Evolutionary conservation across 2,888 invertebrate genomes (phyloP).

Genomic region (Eustalomyia histrio): DNA sequence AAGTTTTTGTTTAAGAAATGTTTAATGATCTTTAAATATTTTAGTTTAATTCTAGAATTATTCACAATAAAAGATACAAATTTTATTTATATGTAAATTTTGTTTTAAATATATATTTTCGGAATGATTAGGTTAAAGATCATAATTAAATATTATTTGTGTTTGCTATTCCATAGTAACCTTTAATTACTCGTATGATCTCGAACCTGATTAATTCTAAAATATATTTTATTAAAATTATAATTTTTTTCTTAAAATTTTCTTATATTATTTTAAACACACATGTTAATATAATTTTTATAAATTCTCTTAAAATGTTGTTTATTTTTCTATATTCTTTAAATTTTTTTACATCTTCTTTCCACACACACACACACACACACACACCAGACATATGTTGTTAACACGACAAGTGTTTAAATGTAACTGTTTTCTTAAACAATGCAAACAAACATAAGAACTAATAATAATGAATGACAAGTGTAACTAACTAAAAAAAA

Average conservation of each 20-base stretch:
- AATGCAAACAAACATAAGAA: conserved; percentile 58
- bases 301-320: not conserved
- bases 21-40: not conserved
- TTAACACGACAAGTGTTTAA: conserved; percentile 59
- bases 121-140: no score
- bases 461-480: conserved; percentile 56
- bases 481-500: conserved; percentile 38
- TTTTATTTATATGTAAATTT: no score
- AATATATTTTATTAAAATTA: no score
- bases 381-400: conserved; percentile 47
- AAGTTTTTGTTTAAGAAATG: not conserved
- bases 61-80: no score
- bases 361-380: not conserved
- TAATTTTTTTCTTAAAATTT: not conserved
- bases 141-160: no score
- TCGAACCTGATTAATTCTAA: no score
- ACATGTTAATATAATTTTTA: not conserved
- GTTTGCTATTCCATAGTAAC: no score
- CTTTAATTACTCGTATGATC: no score
- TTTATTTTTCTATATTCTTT: conserved; percentile 11
- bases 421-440: conserved; percentile 57
- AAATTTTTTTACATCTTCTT: conserved; percentile 1
- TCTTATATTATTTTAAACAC: not conserved
- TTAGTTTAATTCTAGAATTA: no score
- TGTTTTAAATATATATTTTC: no score